A percentile compares a stretch with the other conserved stretches of the same genome.
Evolutionary conservation across 2,888 invertebrate genomes (phyloP).

Genomic region (Caenorhabditis macrosperma): DNA sequence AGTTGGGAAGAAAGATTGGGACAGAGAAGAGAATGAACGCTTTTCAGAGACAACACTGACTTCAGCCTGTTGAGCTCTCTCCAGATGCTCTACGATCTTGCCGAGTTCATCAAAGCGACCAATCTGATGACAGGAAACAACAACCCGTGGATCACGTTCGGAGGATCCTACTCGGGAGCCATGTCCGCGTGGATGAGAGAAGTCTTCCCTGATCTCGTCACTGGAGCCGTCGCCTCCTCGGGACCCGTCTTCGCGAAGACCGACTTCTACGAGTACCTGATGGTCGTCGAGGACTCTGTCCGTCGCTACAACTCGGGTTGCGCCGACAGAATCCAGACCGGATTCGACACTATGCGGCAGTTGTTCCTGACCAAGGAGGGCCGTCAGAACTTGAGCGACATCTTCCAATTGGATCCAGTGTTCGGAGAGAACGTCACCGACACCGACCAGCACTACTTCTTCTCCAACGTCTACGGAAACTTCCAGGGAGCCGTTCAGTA

Average conservation of each 20-base stretch:
- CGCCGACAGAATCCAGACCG: constrained; percentile 53
- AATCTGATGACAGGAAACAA: constrained; percentile 81
- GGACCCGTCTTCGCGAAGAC: constrained; percentile 90
- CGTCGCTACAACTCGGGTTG: constrained; percentile 50
- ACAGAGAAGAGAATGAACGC: neutral
- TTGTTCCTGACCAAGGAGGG: constrained; percentile 53
- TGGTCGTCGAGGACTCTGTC: constrained; percentile 63
- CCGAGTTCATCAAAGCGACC: constrained; percentile 88
- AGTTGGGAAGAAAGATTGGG: constrained; percentile 13
- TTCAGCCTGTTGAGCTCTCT: constrained; percentile 86
- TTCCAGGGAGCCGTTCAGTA: constrained; percentile 95
- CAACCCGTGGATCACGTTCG: constrained; percentile 91
- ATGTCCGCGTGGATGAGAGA: constrained; percentile 82
- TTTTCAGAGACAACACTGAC: constrained; percentile 82
- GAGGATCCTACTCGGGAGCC: constrained; percentile 85
- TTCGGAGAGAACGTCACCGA: constrained; percentile 57
- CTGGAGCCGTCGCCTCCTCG: constrained; percentile 91
- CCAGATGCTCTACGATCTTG: constrained; percentile 87
- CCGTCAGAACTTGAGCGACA: constrained; percentile 36
- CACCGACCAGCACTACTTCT: constrained; percentile 86
- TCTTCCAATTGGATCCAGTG: constrained; percentile 59
- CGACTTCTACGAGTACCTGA: constrained; percentile 85
- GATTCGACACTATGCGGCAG: constrained; percentile 53
- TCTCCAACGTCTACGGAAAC: constrained; percentile 87
- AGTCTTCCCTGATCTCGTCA: constrained; percentile 89